Base-by-base conservation (phyloP, 2,888 invertebrate genomes). In the Tromatobia lineatoria region DNA sequence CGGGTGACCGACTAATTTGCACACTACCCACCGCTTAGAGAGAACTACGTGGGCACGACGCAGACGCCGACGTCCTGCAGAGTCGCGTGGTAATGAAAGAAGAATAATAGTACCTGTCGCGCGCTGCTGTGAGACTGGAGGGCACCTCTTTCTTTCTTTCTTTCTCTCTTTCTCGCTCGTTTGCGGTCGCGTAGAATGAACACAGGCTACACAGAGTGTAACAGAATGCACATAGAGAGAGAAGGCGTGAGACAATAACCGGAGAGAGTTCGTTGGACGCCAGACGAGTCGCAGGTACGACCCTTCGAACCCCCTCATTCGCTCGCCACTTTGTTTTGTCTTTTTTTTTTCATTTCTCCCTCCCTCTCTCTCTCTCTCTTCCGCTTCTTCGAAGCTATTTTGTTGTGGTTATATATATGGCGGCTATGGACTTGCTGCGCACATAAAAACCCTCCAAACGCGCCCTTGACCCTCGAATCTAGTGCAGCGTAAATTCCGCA, bases 51-150 rank as follows among this genome's bases (percentile, higher is more conserved):
- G 59, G n/a, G 67, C 59, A 25, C 34, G 47, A 78, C 76, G 42
- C 69, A 69, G 73, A 80, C 80, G 77, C 61, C 59, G 66, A 74
- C 85, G 64, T 75, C 73, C 69, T 77, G 42, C 42, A 52, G 67
- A 50, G 25, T 78, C 77, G 81, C 78, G 77, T 85, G 86, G 85
- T 85, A 82, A 89, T 77, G 87, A 88, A 90, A 88, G 80, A 86
- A 81, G 88, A 88, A 90, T 88, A 90, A 87, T 88, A 78, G 86
- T 86, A 90, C 90, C 90, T 90, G 90, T 88, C 86, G 85, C 73
- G 52, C 80, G 70, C 70, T 75, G 57, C 34, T 38, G 80, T 64
- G 73, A 80, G n/a, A 75, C 67, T 70, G 54, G 69, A 57, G 74
- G 73, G 42, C 67, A 74, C 67, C 74, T 70, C 70, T 74, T 38